Conservation (phyloP, 2,888 invertebrate species). For the Melanostoma scalare region DNA sequence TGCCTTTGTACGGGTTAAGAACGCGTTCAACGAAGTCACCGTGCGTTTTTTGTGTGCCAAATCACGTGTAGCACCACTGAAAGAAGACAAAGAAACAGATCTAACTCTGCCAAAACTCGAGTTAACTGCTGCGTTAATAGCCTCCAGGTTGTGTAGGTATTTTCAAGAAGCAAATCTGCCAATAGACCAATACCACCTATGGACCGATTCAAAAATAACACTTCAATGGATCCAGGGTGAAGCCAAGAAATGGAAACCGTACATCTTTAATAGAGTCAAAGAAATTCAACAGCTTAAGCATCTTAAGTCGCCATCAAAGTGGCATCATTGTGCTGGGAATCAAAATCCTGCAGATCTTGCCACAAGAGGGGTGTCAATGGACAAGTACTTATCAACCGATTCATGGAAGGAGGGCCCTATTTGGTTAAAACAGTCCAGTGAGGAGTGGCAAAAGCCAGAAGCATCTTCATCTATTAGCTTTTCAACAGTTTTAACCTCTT, state of each 20-base stretch:
- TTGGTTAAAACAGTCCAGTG: slow-evolving; percentile 7
- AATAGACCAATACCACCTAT: not conserved
- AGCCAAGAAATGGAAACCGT: slow-evolving; percentile 7
- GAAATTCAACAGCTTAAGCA: slow-evolving; percentile 21
- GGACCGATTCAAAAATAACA: slow-evolving; percentile 32
- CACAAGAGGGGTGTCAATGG: slow-evolving; percentile 23
- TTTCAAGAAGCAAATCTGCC: slow-evolving; percentile 5
- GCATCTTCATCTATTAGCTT: too few relatives aligned
- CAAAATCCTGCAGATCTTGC: slow-evolving; percentile 23
- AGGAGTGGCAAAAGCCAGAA: not conserved
- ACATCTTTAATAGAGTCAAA: slow-evolving; percentile 2
- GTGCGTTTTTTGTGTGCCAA: slow-evolving; percentile 16
- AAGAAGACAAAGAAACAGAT: slow-evolving; percentile 12
- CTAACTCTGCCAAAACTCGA: slow-evolving; percentile 38
- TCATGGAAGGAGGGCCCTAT: slow-evolving; percentile 7
- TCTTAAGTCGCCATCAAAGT: not conserved
- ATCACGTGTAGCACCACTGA: slow-evolving; percentile 29
- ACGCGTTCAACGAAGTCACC: not conserved
- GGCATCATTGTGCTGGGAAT: slow-evolving; percentile 28
- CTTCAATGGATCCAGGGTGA: slow-evolving; percentile 10
- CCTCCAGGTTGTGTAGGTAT: not conserved
- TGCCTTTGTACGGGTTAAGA: slow-evolving; percentile 12
- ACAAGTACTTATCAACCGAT: not conserved
- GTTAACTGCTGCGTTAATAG: slow-evolving; percentile 8
- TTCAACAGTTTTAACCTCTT: too few relatives aligned